Evolutionary conservation across 2,113 vertebrate genomes (phyloP).

Genomic region (Perca schrenkii): DNA sequence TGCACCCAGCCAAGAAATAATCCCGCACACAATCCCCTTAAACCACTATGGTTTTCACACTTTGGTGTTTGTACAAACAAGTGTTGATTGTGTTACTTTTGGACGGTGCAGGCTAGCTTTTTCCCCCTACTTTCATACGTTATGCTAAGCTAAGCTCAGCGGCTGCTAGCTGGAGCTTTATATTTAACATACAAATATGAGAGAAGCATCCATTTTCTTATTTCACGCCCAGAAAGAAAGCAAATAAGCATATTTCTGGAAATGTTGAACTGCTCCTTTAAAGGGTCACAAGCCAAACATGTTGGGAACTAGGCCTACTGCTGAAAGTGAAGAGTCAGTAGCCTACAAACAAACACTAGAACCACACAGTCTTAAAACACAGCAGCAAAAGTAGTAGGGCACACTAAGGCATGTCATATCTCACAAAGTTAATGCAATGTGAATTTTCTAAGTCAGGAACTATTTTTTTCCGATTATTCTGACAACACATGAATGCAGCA

Average conservation of each 20-base stretch:
- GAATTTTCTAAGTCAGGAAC: too few relatives aligned
- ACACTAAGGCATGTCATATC: too few relatives aligned
- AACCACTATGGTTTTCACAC: not conserved
- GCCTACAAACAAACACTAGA: not conserved
- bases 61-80: not conserved
- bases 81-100: not conserved
- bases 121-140: not conserved
- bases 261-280: not conserved
- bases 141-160: constrained; percentile 1
- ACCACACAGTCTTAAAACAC: not conserved
- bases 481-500: too few relatives aligned
- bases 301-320: not conserved
- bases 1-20: not conserved
- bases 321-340: not conserved
- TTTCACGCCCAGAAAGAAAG: not conserved
- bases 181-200: not conserved
- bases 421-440: too few relatives aligned
- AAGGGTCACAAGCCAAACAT: not conserved
- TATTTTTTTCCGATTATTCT: too few relatives aligned
- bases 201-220: not conserved
- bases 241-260: not conserved
- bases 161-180: not conserved
- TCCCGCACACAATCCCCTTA: not conserved
- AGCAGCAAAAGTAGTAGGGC: too few relatives aligned
- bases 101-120: not conserved